These are phyloP conservation scores for Bombus pascuorum DNA, from an alignment of 1,140 invertebrate genomes.

Conservation along the genomic window DNA sequence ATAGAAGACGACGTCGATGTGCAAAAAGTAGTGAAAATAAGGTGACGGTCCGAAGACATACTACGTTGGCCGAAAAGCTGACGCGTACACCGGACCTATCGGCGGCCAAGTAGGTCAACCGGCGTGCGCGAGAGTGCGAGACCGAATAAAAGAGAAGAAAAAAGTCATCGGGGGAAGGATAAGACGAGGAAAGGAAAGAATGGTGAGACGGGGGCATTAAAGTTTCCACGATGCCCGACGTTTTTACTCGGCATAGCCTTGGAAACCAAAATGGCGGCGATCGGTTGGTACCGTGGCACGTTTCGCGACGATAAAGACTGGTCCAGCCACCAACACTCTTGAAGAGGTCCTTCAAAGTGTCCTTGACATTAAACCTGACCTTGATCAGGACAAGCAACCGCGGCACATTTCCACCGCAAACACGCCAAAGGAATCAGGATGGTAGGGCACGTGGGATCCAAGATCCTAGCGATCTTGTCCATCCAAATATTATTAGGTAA, in stretches of 20 bases:
- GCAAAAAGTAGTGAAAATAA: neutral
- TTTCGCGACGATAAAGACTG: conserved; percentile 47
- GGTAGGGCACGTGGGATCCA: conserved; percentile 31
- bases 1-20: neutral
- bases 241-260: conserved; percentile 47
- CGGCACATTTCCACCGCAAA: neutral
- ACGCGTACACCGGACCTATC: conserved; percentile 56
- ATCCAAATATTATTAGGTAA: conserved; percentile 56
- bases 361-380: conserved; percentile 41
- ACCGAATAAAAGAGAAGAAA: conserved; percentile 54
- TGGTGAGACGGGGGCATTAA: conserved; percentile 53
- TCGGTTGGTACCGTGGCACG: conserved; percentile 48
- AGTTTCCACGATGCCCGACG: conserved; percentile 54
- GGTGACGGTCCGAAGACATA: conserved; percentile 1
- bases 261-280: conserved; percentile 64
- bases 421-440: conserved; percentile 44
- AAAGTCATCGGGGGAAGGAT: conserved; percentile 48
- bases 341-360: conserved; percentile 23
- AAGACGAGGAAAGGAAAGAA: conserved; percentile 59
- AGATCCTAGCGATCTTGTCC: conserved; percentile 55
- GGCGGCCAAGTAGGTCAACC: conserved; percentile 67
- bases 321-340: conserved; percentile 29
- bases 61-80: conserved; percentile 52
- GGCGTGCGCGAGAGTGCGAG: conserved; percentile 66
- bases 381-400: conserved; percentile 16